Evolutionary conservation across 2,888 invertebrate species (phyloP).

Genomic region (Patella depressa): DNA sequence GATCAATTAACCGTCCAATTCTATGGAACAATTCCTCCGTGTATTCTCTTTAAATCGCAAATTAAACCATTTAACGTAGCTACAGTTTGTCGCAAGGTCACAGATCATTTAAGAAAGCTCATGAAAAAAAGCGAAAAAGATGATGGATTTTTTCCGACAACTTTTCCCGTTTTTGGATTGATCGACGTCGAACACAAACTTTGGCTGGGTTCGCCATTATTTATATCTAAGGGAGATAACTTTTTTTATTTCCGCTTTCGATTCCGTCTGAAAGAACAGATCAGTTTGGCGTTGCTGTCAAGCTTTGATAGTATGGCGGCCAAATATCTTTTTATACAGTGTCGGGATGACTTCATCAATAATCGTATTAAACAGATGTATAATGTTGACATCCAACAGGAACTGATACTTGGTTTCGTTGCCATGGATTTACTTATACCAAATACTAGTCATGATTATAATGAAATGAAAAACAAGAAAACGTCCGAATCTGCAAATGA

Average conservation of each 20-base stretch:
- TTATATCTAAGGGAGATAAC: background rate
- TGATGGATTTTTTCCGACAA: background rate
- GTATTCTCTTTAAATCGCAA: no score
- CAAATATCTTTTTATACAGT: background rate
- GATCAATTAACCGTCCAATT: no score
- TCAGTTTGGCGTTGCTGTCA: background rate
- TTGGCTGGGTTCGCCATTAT: background rate
- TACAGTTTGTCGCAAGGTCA: no score
- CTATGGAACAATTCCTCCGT: no score
- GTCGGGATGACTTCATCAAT: constrained; percentile 6
- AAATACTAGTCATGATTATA: background rate
- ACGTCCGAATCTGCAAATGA: background rate
- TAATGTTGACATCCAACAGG: background rate
- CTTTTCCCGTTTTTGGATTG: background rate
- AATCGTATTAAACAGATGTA: background rate
- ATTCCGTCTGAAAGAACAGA: background rate
- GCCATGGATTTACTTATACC: background rate
- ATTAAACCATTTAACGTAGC: no score
- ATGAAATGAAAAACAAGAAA: background rate
- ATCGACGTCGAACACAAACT: background rate
- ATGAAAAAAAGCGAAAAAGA: background rate
- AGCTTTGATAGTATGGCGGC: background rate
- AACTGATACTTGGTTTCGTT: background rate
- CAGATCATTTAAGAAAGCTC: no score
- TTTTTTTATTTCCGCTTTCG: background rate